These are phyloP conservation scores for Cathartes aura DNA, from an alignment of 2,113 vertebrate species.

Conservation along the genomic window DNA sequence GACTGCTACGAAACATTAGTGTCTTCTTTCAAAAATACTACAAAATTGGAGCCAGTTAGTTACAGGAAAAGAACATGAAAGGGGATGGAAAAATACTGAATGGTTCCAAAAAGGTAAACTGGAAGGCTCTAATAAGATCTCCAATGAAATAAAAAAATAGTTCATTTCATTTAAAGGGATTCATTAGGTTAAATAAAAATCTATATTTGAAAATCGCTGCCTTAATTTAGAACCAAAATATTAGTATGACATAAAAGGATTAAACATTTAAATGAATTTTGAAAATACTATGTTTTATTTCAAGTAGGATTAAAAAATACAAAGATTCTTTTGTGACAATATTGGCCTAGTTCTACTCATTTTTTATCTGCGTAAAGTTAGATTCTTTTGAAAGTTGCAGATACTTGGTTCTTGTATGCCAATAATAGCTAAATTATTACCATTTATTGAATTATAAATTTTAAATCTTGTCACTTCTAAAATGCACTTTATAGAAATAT, in stretches of 20 bases:
- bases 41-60: neutral
- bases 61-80: neutral
- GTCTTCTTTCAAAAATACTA: neutral
- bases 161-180: neutral
- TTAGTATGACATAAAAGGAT: neutral
- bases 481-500: neutral
- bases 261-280: neutral
- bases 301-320: neutral
- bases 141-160: neutral
- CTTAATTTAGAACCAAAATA: neutral
- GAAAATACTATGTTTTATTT: neutral
- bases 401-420: neutral
- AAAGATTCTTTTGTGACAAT: neutral
- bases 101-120: neutral
- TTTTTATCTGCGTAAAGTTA: neutral
- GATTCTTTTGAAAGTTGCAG: neutral
- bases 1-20: neutral
- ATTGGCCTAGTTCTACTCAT: neutral
- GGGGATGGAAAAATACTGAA: neutral
- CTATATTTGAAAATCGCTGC: neutral
- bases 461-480: neutral
- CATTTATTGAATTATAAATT: neutral
- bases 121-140: neutral
- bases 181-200: neutral
- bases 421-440: neutral